Percentiles rank a stretch among this genome's conserved stretches.
Evolutionary conservation across 53 echinoderm and acorn worm species (phyloP).

Genomic region (Crossaster papposus): DNA sequence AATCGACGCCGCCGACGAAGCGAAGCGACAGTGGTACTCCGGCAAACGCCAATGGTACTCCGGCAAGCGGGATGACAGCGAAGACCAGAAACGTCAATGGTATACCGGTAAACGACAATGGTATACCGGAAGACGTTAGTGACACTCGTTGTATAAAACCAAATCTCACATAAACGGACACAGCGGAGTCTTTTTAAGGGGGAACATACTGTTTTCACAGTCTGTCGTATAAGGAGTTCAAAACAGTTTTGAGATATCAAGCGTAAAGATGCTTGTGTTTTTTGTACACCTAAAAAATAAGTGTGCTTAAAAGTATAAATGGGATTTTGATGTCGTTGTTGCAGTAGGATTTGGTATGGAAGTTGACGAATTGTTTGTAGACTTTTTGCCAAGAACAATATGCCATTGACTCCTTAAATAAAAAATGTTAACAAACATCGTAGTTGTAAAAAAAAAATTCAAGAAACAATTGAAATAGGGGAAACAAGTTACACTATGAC

Average conservation of each 20-base stretch:
- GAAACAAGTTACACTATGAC: neutral
- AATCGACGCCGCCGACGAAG: conserved; percentile 11
- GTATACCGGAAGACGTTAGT: conserved; percentile 40
- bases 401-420: neutral
- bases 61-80: conserved; percentile 35
- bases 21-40: conserved; percentile 54
- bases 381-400: neutral
- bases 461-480: neutral
- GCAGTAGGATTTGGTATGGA: neutral
- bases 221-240: neutral
- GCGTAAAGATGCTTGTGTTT: neutral
- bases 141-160: neutral
- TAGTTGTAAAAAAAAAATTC: neutral
- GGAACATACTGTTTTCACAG: neutral
- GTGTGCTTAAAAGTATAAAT: neutral
- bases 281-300: neutral
- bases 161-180: conserved; percentile 3
- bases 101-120: conserved; percentile 53
- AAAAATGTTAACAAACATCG: neutral
- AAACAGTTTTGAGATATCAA: neutral
- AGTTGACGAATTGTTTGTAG: neutral
- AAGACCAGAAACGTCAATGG: conserved; percentile 52
- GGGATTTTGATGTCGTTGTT: neutral
- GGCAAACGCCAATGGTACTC: conserved; percentile 64
- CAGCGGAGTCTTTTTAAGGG: neutral